Evolutionary conservation across 2,797 vertebrate species (phyloP), one percentile per base, ranked within the genome.

Genomic region (Anas bahamensis): DNA sequence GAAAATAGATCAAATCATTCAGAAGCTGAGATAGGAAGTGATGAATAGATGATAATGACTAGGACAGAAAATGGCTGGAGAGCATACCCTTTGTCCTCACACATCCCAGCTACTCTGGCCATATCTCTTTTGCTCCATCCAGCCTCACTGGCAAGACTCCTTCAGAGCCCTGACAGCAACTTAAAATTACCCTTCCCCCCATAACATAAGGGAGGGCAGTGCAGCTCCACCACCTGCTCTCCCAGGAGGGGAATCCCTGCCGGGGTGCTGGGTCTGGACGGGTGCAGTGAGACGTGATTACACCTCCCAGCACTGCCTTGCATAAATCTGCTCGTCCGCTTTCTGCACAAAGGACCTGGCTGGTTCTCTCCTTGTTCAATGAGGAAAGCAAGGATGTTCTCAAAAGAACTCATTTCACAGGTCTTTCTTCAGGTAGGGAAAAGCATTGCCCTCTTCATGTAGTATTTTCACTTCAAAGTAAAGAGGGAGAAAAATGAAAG

Each of bases 261-360:
- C 1, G 11, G 23, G 74, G 52, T 53, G 52, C 29, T 89, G 71
- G 42, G 66, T 70, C 21, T 68, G 59, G 37, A 77, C 9, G 2
- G 0, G 4, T 1, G 0, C 61, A 72, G 44, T 33, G 17, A 94
- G 26, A 55, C 1, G 2, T 23, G 46, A 82, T 74, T 48, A 48
- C n/a, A 68, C 12, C 9, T 86, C 57, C 52, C 37, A 56, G n/a
- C 18, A 44, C 22, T 4, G 3, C 17, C 59, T 63, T 56, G 7
- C 83, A 42, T 31, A 3, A 83, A 91, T 22, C 26, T 50, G 39
- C 11, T 71, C 29, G 48, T 83, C 52, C 65, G 29, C 28, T 23
- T 79, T 81, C 77, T 74, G 35, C 21, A 16, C 23, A 77, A 77
- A 77, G 42, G 24, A 65, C 24, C 42, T 28, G 21, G 63, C n/a